Evolutionary conservation across 2,797 vertebrate species (phyloP).

Genomic region (Oryzias dopingdopingensis): DNA sequence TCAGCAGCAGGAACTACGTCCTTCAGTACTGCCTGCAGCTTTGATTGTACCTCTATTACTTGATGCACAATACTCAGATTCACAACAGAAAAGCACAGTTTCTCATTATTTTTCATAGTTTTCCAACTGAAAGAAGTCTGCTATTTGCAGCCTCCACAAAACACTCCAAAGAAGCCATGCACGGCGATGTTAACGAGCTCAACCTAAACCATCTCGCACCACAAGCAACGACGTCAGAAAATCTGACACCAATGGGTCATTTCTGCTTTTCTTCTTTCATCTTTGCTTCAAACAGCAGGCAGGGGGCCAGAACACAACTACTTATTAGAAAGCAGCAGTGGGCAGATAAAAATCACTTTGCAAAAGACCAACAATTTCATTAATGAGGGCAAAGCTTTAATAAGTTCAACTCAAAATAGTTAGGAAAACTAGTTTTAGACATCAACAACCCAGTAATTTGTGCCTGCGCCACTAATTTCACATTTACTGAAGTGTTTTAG

Average conservation of each 20-base stretch:
- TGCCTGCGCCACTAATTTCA: conserved; percentile 23
- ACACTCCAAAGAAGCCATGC: conserved; percentile 24
- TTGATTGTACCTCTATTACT: not conserved
- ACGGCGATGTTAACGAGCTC: conserved; percentile 39
- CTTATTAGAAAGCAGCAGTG: conserved; percentile 65
- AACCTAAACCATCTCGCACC: conserved; percentile 2
- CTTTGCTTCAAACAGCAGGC: conserved; percentile 48
- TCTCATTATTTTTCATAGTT: not conserved
- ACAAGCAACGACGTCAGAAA: conserved; percentile 8
- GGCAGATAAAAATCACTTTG: conserved; percentile 64
- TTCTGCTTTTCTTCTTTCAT: conserved; percentile 53
- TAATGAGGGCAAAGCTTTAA: conserved; percentile 63
- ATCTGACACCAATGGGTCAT: conserved; percentile 39
- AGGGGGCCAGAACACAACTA: conserved; percentile 51
- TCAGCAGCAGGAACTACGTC: too few species aligned
- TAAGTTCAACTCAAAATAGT: conserved; percentile 68
- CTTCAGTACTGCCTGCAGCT: too few species aligned
- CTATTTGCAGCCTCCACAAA: conserved; percentile 10
- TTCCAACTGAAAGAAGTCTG: not conserved
- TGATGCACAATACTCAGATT: not conserved
- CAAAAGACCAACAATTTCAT: conserved; percentile 79
- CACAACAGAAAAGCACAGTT: not conserved
- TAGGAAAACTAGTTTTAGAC: conserved; percentile 48
- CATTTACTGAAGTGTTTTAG: conserved; percentile 26
- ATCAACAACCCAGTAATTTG: conserved; percentile 58